Conservation (phyloP, 2,113 vertebrate species). For the Muntiacus muntjak region DNA sequence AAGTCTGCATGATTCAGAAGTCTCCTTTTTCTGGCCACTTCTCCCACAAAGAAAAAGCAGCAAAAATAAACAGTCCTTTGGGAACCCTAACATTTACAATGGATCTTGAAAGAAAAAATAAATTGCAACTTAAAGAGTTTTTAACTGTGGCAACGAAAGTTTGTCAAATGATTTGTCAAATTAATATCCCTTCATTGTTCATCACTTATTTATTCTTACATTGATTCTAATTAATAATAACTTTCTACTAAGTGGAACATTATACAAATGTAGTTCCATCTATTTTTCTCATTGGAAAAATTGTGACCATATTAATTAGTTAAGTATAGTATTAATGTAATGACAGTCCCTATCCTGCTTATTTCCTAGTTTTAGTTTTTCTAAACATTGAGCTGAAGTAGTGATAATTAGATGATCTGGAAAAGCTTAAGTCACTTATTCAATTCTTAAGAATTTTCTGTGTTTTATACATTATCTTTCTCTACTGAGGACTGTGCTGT, state of each 20-base stretch:
- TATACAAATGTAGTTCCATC: background rate
- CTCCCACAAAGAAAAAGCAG: background rate
- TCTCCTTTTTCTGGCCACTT: background rate
- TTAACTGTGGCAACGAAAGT: background rate
- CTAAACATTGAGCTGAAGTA: background rate
- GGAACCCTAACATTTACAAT: background rate
- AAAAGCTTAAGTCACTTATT: background rate
- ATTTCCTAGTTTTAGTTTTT: background rate
- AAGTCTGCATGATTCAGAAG: background rate
- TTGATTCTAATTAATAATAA: background rate
- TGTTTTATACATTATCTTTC: background rate
- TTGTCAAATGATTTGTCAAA: background rate
- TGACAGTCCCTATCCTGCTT: background rate
- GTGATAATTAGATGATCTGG: background rate
- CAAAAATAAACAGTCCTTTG: background rate
- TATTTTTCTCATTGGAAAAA: background rate
- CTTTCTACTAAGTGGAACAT: background rate
- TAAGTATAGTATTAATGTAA: background rate
- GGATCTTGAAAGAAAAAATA: background rate
- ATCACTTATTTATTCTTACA: background rate
- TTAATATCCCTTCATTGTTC: background rate
- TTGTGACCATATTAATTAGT: background rate
- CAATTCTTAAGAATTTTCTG: background rate
- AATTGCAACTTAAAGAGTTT: background rate
- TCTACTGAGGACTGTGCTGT: background rate